These are phyloP conservation scores for Vidua chalybeata DNA, from an alignment of 2,113 vertebrate species.

Conservation along the genomic window DNA sequence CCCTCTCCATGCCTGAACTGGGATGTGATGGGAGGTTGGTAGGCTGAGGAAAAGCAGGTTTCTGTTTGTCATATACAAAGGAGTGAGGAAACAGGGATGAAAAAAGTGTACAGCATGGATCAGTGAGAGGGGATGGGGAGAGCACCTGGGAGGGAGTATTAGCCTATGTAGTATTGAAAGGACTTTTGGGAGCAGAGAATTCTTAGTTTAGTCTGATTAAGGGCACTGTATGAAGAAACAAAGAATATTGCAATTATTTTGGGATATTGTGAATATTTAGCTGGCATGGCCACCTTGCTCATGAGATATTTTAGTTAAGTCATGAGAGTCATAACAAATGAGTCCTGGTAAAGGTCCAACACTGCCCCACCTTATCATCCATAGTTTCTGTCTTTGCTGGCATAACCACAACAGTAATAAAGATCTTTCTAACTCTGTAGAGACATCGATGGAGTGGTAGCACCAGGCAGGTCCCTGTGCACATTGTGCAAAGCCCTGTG, in stretches of 20 bases:
- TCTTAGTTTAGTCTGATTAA: background rate
- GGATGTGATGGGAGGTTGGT: background rate
- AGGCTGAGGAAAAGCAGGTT: background rate
- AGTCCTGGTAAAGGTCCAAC: background rate
- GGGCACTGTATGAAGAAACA: background rate
- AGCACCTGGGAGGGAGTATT: background rate
- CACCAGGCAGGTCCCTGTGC: background rate
- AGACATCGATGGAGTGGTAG: too few species aligned
- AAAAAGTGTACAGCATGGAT: background rate
- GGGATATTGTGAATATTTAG: background rate
- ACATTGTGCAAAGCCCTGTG: background rate
- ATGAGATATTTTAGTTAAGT: background rate
- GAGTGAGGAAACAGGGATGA: background rate
- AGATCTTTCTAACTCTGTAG: background rate
- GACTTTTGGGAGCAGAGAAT: background rate
- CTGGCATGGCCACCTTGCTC: background rate
- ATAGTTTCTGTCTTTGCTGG: background rate
- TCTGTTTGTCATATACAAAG: background rate
- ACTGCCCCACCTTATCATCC: background rate
- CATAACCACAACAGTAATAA: background rate
- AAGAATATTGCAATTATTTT: background rate
- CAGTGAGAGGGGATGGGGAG: background rate
- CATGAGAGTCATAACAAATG: accelerated
- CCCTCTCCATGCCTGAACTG: background rate
- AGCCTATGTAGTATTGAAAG: background rate